These are phyloP conservation scores for Sebastes ruberrimus DNA, from an alignment of 2,797 vertebrate species.

Conservation along the genomic window DNA sequence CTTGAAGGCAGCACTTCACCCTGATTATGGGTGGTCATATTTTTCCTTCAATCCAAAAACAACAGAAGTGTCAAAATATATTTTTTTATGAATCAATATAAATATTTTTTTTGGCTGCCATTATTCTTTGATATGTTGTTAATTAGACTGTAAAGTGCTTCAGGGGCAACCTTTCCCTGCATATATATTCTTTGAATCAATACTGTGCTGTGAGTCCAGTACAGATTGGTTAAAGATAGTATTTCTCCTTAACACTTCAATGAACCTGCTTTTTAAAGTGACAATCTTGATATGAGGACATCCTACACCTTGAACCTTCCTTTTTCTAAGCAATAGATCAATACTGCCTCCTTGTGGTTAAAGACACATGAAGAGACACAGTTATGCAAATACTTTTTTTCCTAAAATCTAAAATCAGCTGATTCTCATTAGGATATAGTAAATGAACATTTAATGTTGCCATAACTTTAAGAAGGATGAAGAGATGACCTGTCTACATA, in stretches of 20 bases:
- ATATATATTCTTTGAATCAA: not conserved
- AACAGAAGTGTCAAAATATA: not conserved
- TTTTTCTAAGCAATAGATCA: conserved; percentile 24
- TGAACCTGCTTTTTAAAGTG: not conserved
- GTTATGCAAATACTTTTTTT: not conserved
- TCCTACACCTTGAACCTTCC: not conserved
- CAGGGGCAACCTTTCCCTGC: not conserved
- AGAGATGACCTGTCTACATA: not conserved
- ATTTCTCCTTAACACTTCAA: not conserved
- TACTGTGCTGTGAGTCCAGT: not conserved
- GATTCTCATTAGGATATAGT: not conserved
- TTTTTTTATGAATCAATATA: not conserved
- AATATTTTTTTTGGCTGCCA: not conserved
- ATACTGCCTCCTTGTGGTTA: conserved; percentile 71
- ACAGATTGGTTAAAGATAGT: not conserved
- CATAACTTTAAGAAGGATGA: not conserved
- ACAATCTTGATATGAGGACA: not conserved
- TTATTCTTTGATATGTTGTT: not conserved
- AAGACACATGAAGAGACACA: not conserved
- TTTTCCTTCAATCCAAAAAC: not conserved
- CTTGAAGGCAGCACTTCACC: not conserved
- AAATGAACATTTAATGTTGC: not conserved
- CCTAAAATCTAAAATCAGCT: not conserved
- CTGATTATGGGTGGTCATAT: not conserved
- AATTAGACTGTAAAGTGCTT: not conserved